Conservation (phyloP, 2,888 invertebrate species). For the Yponomeuta malinellus region DNA sequence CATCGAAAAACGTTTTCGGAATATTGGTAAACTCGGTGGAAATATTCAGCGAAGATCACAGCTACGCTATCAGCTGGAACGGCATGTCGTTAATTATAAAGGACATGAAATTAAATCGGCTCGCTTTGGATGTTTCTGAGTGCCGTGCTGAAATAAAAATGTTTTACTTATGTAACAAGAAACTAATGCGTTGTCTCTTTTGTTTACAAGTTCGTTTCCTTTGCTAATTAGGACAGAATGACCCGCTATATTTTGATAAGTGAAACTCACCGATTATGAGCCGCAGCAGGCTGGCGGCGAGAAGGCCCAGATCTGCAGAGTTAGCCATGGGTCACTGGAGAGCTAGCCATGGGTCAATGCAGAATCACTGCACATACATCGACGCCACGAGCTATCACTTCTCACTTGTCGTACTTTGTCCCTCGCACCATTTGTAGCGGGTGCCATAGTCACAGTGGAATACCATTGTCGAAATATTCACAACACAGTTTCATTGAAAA, state of each 20-base stretch:
- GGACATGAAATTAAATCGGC: not conserved
- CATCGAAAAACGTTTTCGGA: constrained; percentile 7
- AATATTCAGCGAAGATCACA: constrained; percentile 3
- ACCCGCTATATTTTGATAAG: not conserved
- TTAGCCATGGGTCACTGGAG: constrained; percentile 74
- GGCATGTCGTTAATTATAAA: constrained; percentile 10
- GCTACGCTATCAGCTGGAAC: constrained; percentile 5
- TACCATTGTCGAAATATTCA: constrained; percentile 21
- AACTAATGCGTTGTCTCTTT: not conserved
- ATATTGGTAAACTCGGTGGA: not conserved
- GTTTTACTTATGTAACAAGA: not conserved
- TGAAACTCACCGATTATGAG: constrained; percentile 77
- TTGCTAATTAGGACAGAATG: not conserved
- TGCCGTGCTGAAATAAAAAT: not conserved
- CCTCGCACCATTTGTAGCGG: constrained; percentile 17
- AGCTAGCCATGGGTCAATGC: constrained; percentile 73
- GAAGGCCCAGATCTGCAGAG: constrained; percentile 75
- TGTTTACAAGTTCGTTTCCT: not conserved
- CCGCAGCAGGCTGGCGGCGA: constrained; percentile 77
- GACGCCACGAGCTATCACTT: constrained; percentile 58
- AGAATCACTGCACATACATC: constrained; percentile 34
- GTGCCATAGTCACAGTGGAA: constrained; percentile 24
- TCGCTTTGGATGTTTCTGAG: not conserved
- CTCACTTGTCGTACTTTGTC: constrained; percentile 24
- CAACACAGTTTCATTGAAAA: constrained; percentile 11